A percentile compares a stretch with the other conserved stretches of the same genome.
phyloP scores from a whole-genome alignment of 2,888 invertebrate species.

The Eutolmus rufibarbis region DNA sequence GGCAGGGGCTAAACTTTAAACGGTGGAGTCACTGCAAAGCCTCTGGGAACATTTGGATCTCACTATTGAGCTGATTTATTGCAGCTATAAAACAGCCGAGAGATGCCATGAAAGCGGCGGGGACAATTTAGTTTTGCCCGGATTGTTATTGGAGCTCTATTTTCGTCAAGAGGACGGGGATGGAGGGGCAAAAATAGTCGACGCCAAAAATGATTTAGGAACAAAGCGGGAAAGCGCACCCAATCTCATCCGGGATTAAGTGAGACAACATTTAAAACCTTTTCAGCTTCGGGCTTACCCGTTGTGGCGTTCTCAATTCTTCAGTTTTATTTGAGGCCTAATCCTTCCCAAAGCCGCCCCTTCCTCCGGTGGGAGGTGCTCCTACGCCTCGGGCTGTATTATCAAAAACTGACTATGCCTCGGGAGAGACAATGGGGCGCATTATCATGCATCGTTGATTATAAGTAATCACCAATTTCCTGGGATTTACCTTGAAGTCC shows the following conservation, averaged over 20 bases:
- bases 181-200: neutral
- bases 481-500: neutral
- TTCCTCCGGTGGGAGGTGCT: neutral
- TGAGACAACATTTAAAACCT: neutral
- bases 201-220: neutral
- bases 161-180: neutral
- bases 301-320: neutral
- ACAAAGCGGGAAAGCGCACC: neutral
- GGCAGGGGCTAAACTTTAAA: neutral
- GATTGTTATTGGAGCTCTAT: neutral
- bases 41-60: neutral
- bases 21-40: neutral
- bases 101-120: neutral
- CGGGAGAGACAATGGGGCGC: neutral
- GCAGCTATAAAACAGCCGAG: neutral
- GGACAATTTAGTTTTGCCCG: neutral
- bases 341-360: neutral
- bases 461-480: constrained; percentile 18
- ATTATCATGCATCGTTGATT: constrained; percentile 22
- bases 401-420: neutral
- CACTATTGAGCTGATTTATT: neutral
- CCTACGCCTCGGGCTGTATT: neutral
- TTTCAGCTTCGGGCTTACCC: neutral
- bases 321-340: neutral
- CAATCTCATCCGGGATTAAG: neutral